Conservation (phyloP, 1,140 invertebrate species). For the Scaptomyza pallida region DNA sequence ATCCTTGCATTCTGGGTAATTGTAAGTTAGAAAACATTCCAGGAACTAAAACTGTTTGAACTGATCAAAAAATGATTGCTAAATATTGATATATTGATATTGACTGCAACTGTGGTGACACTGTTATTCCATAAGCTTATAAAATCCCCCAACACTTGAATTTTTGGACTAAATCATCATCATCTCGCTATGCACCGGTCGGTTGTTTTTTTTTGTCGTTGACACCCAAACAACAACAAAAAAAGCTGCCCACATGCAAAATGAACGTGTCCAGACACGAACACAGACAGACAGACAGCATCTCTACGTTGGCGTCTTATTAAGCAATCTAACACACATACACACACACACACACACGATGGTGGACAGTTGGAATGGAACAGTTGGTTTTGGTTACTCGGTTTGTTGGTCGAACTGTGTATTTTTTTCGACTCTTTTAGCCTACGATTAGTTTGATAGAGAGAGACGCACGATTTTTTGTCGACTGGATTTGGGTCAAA, state of each 20-base stretch:
- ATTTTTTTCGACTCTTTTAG: slow-evolving; percentile 21
- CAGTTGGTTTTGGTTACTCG: slow-evolving; percentile 24
- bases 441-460: slow-evolving; percentile 49
- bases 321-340: slow-evolving; percentile 57
- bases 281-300: slow-evolving; percentile 35
- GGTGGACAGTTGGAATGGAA: slow-evolving; percentile 41
- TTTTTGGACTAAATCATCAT: slow-evolving; percentile 10
- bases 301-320: slow-evolving; percentile 69
- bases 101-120: too few species aligned
- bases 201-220: slow-evolving; percentile 26
- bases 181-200: slow-evolving; percentile 50
- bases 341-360: slow-evolving; percentile 33
- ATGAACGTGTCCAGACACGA: slow-evolving; percentile 35
- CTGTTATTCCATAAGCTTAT: too few species aligned
- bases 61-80: background rate
- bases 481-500: slow-evolving; percentile 72
- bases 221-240: slow-evolving; percentile 44
- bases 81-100: too few species aligned
- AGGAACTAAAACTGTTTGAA: too few species aligned
- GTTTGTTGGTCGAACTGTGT: slow-evolving; percentile 3
- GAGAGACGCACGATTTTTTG: slow-evolving; percentile 36
- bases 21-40: too few species aligned
- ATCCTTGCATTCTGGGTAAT: too few species aligned
- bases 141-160: background rate
- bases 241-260: slow-evolving; percentile 74